phyloP scores from a whole-genome alignment of 2,113 vertebrate species.

The Tamias sibiricus region DNA sequence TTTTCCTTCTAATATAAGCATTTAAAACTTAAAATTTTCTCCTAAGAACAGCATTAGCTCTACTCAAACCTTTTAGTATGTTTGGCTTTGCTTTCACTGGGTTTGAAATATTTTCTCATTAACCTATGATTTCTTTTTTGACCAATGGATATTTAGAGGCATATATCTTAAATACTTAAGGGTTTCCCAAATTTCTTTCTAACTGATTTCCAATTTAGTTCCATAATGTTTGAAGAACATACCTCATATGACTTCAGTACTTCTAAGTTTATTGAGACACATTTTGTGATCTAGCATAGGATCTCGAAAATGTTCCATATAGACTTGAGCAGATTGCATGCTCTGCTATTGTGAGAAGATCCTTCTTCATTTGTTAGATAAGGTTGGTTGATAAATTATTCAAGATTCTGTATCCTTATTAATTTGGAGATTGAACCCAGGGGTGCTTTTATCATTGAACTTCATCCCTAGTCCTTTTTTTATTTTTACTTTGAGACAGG shows the following conservation, averaged over 20 bases:
- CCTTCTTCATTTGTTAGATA: neutral
- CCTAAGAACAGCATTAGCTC: neutral
- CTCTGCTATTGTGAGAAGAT: neutral
- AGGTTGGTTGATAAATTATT: neutral
- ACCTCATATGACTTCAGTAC: neutral
- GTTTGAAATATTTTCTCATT: neutral
- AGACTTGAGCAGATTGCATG: neutral
- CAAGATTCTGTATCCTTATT: neutral
- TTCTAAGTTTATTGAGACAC: neutral
- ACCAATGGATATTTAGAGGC: neutral
- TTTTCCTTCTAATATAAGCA: neutral
- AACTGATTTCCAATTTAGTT: constrained; percentile 12
- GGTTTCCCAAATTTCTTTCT: neutral
- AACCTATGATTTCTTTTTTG: constrained; percentile 30
- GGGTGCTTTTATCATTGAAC: too few species aligned
- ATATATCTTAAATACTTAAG: too few species aligned
- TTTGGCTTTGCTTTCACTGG: constrained; percentile 3
- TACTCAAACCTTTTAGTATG: neutral
- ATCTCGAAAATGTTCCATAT: neutral
- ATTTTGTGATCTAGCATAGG: neutral
- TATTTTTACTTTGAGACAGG: too few species aligned
- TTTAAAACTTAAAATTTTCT: neutral
- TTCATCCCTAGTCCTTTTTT: too few species aligned
- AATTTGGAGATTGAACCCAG: neutral
- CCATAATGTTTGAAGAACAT: neutral